Evolutionary conservation across 2,797 vertebrate genomes (phyloP).

Genomic region (Fistularia commersonii): DNA sequence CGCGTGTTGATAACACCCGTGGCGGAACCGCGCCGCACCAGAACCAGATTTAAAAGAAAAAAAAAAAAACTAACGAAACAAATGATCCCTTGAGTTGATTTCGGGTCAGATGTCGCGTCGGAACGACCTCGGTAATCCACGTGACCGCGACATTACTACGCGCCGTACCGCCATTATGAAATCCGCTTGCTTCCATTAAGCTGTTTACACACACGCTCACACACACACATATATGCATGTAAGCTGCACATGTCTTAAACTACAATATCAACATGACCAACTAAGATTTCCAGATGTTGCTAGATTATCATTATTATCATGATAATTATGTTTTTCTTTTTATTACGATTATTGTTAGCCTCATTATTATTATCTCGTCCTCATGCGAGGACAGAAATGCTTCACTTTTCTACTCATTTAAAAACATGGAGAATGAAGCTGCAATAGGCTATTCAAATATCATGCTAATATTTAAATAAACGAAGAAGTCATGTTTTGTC

Average conservation of each 20-base stretch:
- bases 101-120: slow-evolving; percentile 55
- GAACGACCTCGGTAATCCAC: slow-evolving; percentile 61
- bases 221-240: slow-evolving; percentile 13
- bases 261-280: slow-evolving; percentile 32
- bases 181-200: slow-evolving; percentile 70
- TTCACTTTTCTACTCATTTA: no score
- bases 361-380: no score
- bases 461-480: no score
- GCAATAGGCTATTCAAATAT: no score
- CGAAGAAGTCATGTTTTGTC: no score
- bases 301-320: no score
- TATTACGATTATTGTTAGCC: no score
- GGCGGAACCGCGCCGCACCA: no score
- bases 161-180: slow-evolving; percentile 61
- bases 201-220: slow-evolving; percentile 48
- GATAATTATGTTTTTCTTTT: no score
- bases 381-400: no score
- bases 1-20: slow-evolving; percentile 5
- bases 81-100: slow-evolving; percentile 63
- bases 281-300: no score
- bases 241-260: slow-evolving; percentile 32
- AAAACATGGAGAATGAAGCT: no score
- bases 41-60: slow-evolving; percentile 2
- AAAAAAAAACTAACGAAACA: slow-evolving; percentile 5
- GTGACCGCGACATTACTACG: slow-evolving; percentile 46